Evolutionary conservation across 2,113 vertebrate genomes (phyloP).

Genomic region (Aegypius monachus): DNA sequence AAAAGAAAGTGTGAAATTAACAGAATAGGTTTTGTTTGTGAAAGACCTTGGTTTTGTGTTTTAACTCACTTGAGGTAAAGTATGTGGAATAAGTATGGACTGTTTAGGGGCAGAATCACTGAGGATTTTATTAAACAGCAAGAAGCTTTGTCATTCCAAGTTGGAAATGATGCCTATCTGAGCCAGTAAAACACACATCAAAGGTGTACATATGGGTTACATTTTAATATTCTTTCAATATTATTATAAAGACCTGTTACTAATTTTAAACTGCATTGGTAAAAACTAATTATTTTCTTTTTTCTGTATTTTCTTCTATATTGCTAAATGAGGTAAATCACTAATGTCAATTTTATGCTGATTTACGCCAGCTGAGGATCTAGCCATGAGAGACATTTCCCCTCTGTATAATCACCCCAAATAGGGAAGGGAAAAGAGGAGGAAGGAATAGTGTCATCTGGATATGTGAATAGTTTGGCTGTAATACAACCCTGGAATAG

Average conservation of each 20-base stretch:
- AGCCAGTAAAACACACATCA: slow-evolving; percentile 61
- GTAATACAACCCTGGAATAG: slow-evolving; percentile 3
- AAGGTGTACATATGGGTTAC: slow-evolving; percentile 67
- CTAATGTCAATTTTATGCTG: slow-evolving; percentile 39
- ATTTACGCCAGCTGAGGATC: slow-evolving; percentile 55
- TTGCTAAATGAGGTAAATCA: slow-evolving; percentile 47
- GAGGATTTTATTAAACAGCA: slow-evolving; percentile 60
- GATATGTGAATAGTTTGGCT: slow-evolving; percentile 59
- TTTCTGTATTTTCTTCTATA: slow-evolving; percentile 26
- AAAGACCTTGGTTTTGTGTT: background rate
- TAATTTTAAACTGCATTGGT: slow-evolving; percentile 66
- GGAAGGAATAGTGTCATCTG: slow-evolving; percentile 58
- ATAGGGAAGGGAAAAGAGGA: slow-evolving; percentile 26
- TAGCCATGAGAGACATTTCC: background rate
- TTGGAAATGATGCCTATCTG: slow-evolving; percentile 57
- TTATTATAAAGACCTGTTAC: slow-evolving; percentile 62
- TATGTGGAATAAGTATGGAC: background rate
- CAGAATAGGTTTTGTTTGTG: background rate
- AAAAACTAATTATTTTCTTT: background rate
- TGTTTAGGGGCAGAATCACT: background rate
- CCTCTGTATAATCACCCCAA: slow-evolving; percentile 13
- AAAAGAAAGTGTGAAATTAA: background rate
- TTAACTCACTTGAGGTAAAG: background rate
- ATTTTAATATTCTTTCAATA: slow-evolving; percentile 62
- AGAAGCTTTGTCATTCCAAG: slow-evolving; percentile 59